phyloP scores from a whole-genome alignment of 2,888 invertebrate genomes.

The Eucriotettix oculatus region DNA sequence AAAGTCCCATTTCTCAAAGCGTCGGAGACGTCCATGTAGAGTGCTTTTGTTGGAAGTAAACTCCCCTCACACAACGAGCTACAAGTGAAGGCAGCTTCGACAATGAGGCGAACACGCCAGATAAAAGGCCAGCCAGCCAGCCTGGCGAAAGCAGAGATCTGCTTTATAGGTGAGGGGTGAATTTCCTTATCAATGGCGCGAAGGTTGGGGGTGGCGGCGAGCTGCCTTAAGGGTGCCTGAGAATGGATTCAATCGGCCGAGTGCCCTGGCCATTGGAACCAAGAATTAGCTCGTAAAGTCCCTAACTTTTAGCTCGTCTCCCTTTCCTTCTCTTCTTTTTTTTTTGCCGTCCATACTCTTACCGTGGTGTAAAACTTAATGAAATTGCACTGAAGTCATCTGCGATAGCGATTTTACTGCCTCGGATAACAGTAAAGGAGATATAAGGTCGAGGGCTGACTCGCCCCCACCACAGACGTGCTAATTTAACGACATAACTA shows the following conservation, averaged over 20 bases:
- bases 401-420: neutral
- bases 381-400: neutral
- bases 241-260: neutral
- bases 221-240: neutral
- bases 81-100: too few relatives aligned
- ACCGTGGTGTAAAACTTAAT: neutral
- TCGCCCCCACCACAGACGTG: too few relatives aligned
- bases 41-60: too few relatives aligned
- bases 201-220: neutral
- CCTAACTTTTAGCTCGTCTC: neutral
- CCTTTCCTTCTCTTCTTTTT: too few relatives aligned
- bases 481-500: too few relatives aligned
- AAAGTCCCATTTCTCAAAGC: too few relatives aligned
- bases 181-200: neutral
- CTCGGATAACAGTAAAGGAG: neutral
- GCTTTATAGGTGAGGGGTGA: neutral
- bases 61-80: too few relatives aligned
- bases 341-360: neutral
- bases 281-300: neutral
- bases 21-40: too few relatives aligned
- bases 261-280: neutral
- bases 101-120: too few relatives aligned
- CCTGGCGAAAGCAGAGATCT: neutral
- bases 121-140: neutral
- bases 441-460: too few relatives aligned